phyloP scores from a whole-genome alignment of 2,888 invertebrate genomes.

The Drosophila siamana region DNA sequence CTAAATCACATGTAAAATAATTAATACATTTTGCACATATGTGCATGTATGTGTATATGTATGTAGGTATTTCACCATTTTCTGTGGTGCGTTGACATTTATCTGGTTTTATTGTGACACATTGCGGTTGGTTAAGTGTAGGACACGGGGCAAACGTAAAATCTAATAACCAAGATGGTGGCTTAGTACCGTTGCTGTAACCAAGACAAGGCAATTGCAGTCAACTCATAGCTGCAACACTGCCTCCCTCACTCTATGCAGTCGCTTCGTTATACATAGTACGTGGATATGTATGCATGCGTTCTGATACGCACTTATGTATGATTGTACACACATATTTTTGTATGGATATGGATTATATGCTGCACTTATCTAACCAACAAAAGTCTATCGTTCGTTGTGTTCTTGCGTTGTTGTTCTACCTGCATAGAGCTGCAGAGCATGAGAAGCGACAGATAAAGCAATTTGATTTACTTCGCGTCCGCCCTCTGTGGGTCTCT shows the following conservation, averaged over 20 bases:
- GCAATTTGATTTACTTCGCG: slow-evolving; percentile 35
- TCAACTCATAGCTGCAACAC: slow-evolving; percentile 7
- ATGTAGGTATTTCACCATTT: slow-evolving; percentile 7
- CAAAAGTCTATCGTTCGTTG: slow-evolving; percentile 18
- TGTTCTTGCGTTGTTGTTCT: slow-evolving; percentile 22
- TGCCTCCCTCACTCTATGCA: slow-evolving; percentile 14
- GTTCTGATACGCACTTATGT: slow-evolving; percentile 7
- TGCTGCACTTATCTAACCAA: slow-evolving; percentile 50
- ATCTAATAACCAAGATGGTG: slow-evolving; percentile 54
- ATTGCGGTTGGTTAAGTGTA: slow-evolving; percentile 31
- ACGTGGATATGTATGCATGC: too few relatives aligned
- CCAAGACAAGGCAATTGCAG: slow-evolving; percentile 21
- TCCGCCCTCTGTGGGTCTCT: slow-evolving; percentile 9
- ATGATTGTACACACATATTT: neutral
- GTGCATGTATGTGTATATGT: neutral
- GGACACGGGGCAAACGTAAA: slow-evolving; percentile 29
- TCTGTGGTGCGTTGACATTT: slow-evolving; percentile 39
- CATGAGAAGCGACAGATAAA: slow-evolving; percentile 32
- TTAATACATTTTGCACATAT: slow-evolving; percentile 18
- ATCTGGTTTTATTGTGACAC: slow-evolving; percentile 39
- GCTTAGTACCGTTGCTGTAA: slow-evolving; percentile 39
- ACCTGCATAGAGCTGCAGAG: slow-evolving; percentile 45
- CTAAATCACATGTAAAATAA: slow-evolving; percentile 33
- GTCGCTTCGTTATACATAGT: neutral
- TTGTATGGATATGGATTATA: slow-evolving; percentile 14